Evolutionary conservation across 2,113 vertebrate species (phyloP), one percentile per base, ranked within the genome.

Genomic region (Panthera leo): DNA sequence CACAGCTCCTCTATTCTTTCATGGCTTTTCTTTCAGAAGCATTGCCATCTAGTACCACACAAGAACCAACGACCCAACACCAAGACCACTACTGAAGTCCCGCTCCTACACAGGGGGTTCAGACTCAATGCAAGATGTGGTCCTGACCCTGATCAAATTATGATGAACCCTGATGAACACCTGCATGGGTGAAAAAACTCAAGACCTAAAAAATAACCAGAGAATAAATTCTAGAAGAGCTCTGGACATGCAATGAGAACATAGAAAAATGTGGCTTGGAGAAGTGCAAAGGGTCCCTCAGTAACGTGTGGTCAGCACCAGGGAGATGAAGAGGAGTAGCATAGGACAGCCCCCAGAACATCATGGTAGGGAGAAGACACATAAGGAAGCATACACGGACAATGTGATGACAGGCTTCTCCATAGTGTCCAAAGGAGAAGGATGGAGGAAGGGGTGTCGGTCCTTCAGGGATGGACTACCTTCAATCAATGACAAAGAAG

Each of bases 391-490:
- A 85, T 3, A 48, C 68, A 90, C n/a, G 42, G 42, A 51, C 5
- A 2, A n/a, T 27, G 6, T n/a, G 23, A 58, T 53, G 27, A 76
- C 16, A 9, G 25, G 79, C 29, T 31, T 71, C 87, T n/a, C 31
- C 16, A 53, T 1, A n/a, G 63, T 29, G 39, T 29, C 51, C 70
- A 2, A 0, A 23, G 45, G 13, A 70, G 34, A 53, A 75, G 42
- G 25, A 76, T 1, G 1, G 39, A 78, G 39, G 70, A 85, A 53
- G 71, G 29, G 45, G 27, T 0, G 0, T 31, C 48, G 1, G 12
- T 42, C 68, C 73, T 48, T 85, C 19, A 51, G 21, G 25, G 13
- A 78, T 3, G 7, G 63, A 34, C 29, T 34, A 68, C 55, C 34
- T 51, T 63, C 7, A 18, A 34, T 61, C 25, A 15, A 21, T n/a